Percentiles rank a stretch among this genome's conserved stretches.
Evolutionary conservation across 2,797 vertebrate species (phyloP).

Genomic region (Merluccius polli): DNA sequence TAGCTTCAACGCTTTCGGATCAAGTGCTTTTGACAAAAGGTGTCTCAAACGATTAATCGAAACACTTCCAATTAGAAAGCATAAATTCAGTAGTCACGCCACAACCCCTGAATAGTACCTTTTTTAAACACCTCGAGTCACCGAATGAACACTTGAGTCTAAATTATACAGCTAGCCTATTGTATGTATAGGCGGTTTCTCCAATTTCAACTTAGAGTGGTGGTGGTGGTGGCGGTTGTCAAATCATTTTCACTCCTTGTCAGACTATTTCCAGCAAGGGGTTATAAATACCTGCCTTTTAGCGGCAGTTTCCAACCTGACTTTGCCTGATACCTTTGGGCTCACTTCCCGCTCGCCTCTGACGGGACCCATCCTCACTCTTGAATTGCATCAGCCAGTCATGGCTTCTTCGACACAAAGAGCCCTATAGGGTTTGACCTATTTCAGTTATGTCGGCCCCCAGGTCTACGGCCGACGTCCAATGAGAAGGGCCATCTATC

Average conservation of each 20-base stretch:
- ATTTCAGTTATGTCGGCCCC: conserved; percentile 33
- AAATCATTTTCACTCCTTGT: background rate
- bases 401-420: conserved; percentile 5
- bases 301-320: background rate
- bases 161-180: background rate
- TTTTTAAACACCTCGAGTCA: background rate
- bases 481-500: conserved; percentile 10
- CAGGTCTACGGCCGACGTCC: background rate
- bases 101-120: background rate
- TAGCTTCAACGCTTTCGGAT: background rate
- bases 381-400: conserved; percentile 39
- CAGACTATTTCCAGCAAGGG: background rate
- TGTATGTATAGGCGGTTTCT: background rate
- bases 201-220: background rate
- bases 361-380: conserved; percentile 5
- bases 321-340: background rate
- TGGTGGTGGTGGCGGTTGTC: background rate
- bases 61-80: background rate
- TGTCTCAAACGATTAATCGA: background rate
- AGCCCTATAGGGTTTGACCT: conserved; percentile 33
- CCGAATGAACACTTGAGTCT: background rate
- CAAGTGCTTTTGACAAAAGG: background rate
- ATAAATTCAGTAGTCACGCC: too few species aligned
- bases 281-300: background rate
- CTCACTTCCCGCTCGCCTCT: background rate